Conservation (phyloP, 1,140 invertebrate genomes). For the Drosophila watanabei region DNA sequence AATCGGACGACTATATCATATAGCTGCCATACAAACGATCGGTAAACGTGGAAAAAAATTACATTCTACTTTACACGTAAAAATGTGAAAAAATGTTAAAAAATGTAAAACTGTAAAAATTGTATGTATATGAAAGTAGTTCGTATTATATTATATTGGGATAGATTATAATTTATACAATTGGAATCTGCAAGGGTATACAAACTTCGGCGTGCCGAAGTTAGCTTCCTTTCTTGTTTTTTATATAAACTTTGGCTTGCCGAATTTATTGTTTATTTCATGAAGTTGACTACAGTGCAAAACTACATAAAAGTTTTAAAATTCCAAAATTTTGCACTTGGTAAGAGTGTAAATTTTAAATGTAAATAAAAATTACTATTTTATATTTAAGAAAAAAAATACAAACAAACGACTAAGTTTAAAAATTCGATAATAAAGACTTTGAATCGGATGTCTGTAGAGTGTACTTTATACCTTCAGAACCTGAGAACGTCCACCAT, state of each 20-base stretch:
- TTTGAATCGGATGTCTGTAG: slow-evolving; percentile 8
- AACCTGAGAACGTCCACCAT: slow-evolving; percentile 19
- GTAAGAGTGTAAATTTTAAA: neutral
- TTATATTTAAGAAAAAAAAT: neutral
- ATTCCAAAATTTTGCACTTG: neutral
- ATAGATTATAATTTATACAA: no score
- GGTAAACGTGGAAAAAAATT: no score
- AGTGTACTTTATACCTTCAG: slow-evolving; percentile 10
- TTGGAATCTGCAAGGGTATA: no score
- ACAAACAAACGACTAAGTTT: neutral
- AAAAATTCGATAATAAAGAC: neutral
- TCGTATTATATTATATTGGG: no score
- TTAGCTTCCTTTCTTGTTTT: no score
- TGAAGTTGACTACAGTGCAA: neutral
- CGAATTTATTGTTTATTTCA: neutral
- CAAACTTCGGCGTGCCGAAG: no score
- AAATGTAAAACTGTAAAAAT: no score
- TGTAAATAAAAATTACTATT: neutral
- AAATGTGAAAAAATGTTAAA: no score
- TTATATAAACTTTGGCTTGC: neutral
- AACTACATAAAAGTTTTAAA: neutral
- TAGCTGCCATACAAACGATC: no score
- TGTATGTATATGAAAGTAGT: no score
- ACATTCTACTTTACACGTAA: no score
- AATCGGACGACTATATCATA: no score